Base-by-base conservation (phyloP, 2,888 invertebrate species). In the Hylaea fasciaria region DNA sequence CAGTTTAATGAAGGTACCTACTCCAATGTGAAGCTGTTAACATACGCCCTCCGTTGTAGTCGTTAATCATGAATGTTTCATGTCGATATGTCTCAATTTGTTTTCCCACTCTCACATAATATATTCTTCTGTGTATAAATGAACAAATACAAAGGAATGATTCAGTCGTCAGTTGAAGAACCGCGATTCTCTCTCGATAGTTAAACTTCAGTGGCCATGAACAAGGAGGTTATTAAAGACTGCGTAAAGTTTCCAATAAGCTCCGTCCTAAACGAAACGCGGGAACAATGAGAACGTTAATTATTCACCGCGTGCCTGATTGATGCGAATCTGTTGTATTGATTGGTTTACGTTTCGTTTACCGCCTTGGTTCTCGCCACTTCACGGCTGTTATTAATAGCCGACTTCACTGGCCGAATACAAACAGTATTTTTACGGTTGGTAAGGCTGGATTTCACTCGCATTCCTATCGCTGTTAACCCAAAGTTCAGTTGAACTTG, bases 291-390 rank as follows among this genome's bases (percentile, higher is more conserved):
- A 49, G 49, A 56, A 29, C 56, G 49, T 43, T 56, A 49, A 56
- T 56, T 49, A 56, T 44, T 56, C 16, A 22, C 32, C 44, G 44
- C 47, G 43, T 11, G 14, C 45, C 37, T 59, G 63, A 59, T 59
- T 57, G 64, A 57, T 57, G 47, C 39, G 45, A 37, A 29, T 39
- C 35, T 14, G 50, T 51, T 57, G 28, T 39, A 49, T 53, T 59
- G 62, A 62, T 57, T 62, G 56, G 58, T 57, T 64, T 37, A 61
- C 53, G 44, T 56, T 58, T 55, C 50, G n/a, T n/a, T 54, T 45
- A 32, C 57, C 54, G 46, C 16, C 44, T 35, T 8, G 40, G 10
- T 10, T 41, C 16, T 51, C 22, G 13, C 49, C 13, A 43, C 22
- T 47, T 32, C 50, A 10, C 46, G 51, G 44, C 22, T 16, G 12